These are phyloP conservation scores for Triplophysa yarkandensis DNA, from an alignment of 2,797 vertebrate species.

Conservation along the genomic window DNA sequence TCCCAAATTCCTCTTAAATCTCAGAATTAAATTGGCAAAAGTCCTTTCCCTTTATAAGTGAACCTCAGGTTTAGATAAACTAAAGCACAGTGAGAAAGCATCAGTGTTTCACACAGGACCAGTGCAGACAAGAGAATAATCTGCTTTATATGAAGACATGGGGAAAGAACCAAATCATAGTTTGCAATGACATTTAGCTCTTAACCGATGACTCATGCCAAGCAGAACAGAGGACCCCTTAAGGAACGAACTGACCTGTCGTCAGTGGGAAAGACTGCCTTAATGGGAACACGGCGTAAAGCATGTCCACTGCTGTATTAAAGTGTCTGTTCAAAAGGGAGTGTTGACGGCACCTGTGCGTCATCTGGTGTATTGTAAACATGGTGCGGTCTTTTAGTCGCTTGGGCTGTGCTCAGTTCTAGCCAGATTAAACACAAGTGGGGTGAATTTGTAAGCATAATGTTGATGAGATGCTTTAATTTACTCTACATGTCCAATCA, in stretches of 20 bases:
- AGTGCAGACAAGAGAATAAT: not conserved
- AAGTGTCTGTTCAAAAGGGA: constrained; percentile 4
- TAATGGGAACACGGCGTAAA: constrained; percentile 20
- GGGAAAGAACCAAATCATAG: not conserved
- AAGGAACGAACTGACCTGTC: constrained; percentile 14
- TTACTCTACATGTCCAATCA: not conserved
- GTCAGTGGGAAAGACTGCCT: constrained; percentile 33
- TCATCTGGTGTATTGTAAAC: constrained; percentile 41
- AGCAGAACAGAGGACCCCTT: constrained; percentile 43
- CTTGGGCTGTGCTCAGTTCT: constrained; percentile 8
- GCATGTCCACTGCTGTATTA: constrained; percentile 3
- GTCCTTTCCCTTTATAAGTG: constrained; percentile 10
- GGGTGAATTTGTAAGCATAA: constrained; percentile 10
- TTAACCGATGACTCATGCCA: constrained; percentile 9
- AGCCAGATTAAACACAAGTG: constrained; percentile 33
- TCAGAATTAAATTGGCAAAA: constrained; percentile 6
- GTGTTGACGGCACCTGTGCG: constrained; percentile 52
- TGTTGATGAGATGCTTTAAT: constrained; percentile 11
- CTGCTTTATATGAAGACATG: constrained; percentile 32
- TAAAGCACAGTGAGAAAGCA: not conserved
- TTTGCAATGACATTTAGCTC: constrained; percentile 11
- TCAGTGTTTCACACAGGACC: not conserved
- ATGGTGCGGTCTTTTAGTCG: constrained; percentile 27
- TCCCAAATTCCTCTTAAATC: not conserved
- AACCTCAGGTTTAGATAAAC: constrained; percentile 25